Evolutionary conservation across 2,797 vertebrate species (phyloP).

Genomic region (Semotilus atromaculatus): DNA sequence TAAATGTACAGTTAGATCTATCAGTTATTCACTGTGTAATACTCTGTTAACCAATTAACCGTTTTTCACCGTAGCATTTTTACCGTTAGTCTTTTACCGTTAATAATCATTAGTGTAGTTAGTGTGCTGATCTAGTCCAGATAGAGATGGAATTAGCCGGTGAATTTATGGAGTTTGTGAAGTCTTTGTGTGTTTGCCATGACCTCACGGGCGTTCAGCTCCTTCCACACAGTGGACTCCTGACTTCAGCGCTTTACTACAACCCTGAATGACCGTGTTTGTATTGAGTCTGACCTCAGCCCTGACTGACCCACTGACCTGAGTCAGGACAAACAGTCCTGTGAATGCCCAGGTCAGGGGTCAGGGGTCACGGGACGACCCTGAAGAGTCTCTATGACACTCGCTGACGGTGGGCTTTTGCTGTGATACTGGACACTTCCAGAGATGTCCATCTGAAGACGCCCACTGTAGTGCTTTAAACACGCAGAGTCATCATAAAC

Average conservation of each 20-base stretch:
- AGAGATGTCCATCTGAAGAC: not conserved
- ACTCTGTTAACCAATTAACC: too few relatives aligned
- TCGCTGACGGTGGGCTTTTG: not conserved
- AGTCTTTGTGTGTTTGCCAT: not conserved
- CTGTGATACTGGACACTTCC: not conserved
- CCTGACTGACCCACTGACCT: constrained; percentile 23
- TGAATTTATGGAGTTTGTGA: not conserved
- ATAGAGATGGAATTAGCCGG: not conserved
- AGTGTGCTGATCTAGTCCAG: not conserved
- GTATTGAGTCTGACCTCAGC: not conserved
- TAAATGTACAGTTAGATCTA: too few relatives aligned
- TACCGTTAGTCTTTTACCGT: too few relatives aligned
- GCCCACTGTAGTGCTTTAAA: too few relatives aligned
- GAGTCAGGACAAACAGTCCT: not conserved
- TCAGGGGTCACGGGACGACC: not conserved
- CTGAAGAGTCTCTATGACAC: not conserved
- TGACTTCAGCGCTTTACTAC: constrained; percentile 20
- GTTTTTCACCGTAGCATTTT: too few relatives aligned
- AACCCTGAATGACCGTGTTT: not conserved
- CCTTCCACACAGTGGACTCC: not conserved
- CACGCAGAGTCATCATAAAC: too few relatives aligned
- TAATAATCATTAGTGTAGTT: too few relatives aligned
- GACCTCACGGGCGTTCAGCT: not conserved
- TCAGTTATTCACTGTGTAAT: too few relatives aligned
- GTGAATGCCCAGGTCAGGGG: constrained; percentile 11